phyloP scores from a whole-genome alignment of 2,888 invertebrate genomes.

The Acrobeloides nanus region DNA sequence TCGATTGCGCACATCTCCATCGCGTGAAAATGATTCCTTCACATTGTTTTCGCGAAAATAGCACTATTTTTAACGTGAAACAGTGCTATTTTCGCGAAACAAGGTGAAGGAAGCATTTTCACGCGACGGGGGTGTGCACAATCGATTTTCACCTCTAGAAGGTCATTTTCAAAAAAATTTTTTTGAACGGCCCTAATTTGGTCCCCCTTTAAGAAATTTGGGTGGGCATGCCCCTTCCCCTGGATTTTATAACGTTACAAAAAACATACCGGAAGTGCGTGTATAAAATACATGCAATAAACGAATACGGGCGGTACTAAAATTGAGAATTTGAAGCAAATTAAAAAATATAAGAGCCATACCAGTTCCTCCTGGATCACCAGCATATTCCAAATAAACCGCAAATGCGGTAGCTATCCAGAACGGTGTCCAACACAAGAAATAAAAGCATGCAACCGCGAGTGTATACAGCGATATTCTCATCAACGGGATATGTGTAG shows the following conservation, averaged over 20 bases:
- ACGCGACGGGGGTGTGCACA: too few species aligned
- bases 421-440: conserved; percentile 50
- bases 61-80: too few species aligned
- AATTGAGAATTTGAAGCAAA: neutral
- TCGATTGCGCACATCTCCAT: too few species aligned
- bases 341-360: conserved; percentile 27
- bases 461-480: conserved; percentile 49
- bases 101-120: too few species aligned
- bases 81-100: too few species aligned
- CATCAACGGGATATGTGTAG: conserved; percentile 48
- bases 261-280: conserved; percentile 49
- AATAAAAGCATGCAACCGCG: conserved; percentile 51
- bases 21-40: too few species aligned
- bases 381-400: conserved; percentile 44
- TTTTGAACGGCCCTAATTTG: too few species aligned
- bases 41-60: too few species aligned
- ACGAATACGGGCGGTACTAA: conserved; percentile 29
- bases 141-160: too few species aligned
- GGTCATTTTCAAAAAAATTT: too few species aligned
- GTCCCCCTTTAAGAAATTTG: too few species aligned
- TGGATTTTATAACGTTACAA: neutral
- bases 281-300: conserved; percentile 51
- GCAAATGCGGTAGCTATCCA: conserved; percentile 48
- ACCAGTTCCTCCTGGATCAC: conserved; percentile 29
- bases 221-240: too few species aligned